Evolutionary conservation across 1,140 invertebrate genomes (phyloP).

Genomic region (Drosophila quadrilineata): DNA sequence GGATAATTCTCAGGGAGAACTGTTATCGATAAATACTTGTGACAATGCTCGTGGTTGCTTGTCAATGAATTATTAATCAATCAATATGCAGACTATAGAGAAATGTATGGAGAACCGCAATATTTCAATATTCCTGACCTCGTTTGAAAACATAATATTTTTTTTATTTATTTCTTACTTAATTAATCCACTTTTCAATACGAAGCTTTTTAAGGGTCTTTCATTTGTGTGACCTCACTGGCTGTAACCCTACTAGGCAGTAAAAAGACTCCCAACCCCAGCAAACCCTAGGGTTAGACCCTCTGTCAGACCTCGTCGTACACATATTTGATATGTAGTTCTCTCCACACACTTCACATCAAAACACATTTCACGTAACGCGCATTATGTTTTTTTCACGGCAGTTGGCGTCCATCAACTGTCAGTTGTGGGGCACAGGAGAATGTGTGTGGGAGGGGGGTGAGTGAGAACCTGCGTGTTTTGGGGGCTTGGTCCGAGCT

Average conservation of each 20-base stretch:
- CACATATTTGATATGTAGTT: too few relatives aligned
- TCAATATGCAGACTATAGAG: too few relatives aligned
- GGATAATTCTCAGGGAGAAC: background rate
- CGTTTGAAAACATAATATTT: too few relatives aligned
- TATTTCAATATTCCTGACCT: too few relatives aligned
- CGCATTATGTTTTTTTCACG: conserved; percentile 74
- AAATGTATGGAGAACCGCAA: too few relatives aligned
- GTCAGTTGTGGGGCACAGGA: conserved; percentile 51
- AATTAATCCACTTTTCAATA: too few relatives aligned
- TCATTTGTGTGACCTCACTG: too few relatives aligned
- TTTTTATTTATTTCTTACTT: too few relatives aligned
- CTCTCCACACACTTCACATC: conserved; percentile 52
- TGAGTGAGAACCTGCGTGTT: conserved; percentile 12
- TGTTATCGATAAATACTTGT: conserved; percentile 3
- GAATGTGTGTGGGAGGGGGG: background rate
- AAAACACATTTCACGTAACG: conserved; percentile 74
- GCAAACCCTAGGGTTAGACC: conserved; percentile 30
- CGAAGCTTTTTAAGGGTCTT: too few relatives aligned
- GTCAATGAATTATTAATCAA: background rate
- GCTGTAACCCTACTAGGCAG: conserved; percentile 51
- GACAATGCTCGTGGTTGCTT: conserved; percentile 1
- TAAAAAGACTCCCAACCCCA: too few relatives aligned
- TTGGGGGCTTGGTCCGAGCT: conserved; percentile 31
- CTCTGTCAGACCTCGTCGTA: conserved; percentile 38
- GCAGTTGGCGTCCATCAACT: conserved; percentile 69